phyloP scores from a whole-genome alignment of 2,888 invertebrate species.

The Amiota communis region DNA sequence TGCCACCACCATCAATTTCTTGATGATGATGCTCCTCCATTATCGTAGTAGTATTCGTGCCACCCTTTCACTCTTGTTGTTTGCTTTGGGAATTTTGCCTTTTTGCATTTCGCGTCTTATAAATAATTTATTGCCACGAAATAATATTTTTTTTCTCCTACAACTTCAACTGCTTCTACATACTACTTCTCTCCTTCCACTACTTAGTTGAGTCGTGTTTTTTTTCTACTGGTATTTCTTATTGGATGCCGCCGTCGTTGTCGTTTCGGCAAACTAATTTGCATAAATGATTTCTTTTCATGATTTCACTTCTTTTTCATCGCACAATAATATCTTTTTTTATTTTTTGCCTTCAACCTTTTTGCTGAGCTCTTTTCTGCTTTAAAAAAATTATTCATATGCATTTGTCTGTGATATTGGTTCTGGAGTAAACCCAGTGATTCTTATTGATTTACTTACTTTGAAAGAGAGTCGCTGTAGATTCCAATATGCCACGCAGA shows the following conservation, averaged over 20 bases:
- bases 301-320: constrained; percentile 13
- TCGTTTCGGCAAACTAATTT: constrained; percentile 27
- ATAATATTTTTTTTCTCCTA: constrained; percentile 40
- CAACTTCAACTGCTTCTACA: not conserved
- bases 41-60: not conserved
- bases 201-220: constrained; percentile 24
- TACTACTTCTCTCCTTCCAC: constrained; percentile 21
- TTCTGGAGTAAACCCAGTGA: not conserved
- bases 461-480: constrained; percentile 82
- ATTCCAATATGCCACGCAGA: constrained; percentile 83
- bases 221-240: constrained; percentile 3
- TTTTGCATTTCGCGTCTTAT: constrained; percentile 61
- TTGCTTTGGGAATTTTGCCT: not conserved
- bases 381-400: constrained; percentile 23
- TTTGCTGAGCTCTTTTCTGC: constrained; percentile 28
- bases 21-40: constrained; percentile 4
- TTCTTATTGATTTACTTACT: constrained; percentile 75
- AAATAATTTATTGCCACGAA: constrained; percentile 67
- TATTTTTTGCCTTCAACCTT: constrained; percentile 50
- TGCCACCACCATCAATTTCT: too few relatives aligned
- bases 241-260: not conserved
- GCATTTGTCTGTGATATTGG: constrained; percentile 27
- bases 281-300: constrained; percentile 30
- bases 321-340: constrained; percentile 26
- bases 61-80: constrained; percentile 22